Base-by-base conservation (phyloP, 2,113 vertebrate species). In the Deroptyus accipitrinus region DNA sequence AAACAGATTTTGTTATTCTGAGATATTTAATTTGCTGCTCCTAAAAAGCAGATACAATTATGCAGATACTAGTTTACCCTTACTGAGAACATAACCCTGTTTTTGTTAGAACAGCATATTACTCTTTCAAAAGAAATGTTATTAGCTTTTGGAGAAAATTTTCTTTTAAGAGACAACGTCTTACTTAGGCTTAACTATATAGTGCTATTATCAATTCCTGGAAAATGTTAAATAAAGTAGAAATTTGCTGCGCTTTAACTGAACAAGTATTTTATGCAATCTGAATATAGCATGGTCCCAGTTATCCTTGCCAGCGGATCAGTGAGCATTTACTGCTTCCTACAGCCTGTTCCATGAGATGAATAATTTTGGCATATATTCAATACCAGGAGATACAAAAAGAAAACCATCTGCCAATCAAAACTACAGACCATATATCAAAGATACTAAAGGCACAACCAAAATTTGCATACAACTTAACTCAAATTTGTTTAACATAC, bases 401-500 rank as follows among this genome's bases (percentile, higher is more conserved):
- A 28, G 8, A 68, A 88, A 93, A 25, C 4, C 1, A 22, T 16
- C 37, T 67, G 49, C 70, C 2, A 70, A 55, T 17, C 80, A 62
- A 79, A 55, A 41, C 14, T 24, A 49, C 15, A 74, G 42, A 72
- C 14, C 41, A 44, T 35, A 23, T 25, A 90, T 83, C 17, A 42
- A 88, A 77, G 33, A 44, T 4, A 44, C 4, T 83, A 59, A 76
- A 91, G 72, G 8, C 52, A 46, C 35, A 77, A 70, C 1, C 10
- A 48, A 62, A 54, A 68, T 90, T 48, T 48, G 30, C 30, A 61
- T 12, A 41, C 17, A 83, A 52, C 42, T 67, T 67, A n/a, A 46
- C 16, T 57, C 16, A 30, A n/a, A 44, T 48, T 61, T 48, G 20
- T 57, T 69, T 63, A 69, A 92, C 90, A 30, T 97, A 99, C 99